These are phyloP conservation scores for Nomada ruficornis DNA, from an alignment of 2,888 invertebrate species.

Conservation along the genomic window DNA sequence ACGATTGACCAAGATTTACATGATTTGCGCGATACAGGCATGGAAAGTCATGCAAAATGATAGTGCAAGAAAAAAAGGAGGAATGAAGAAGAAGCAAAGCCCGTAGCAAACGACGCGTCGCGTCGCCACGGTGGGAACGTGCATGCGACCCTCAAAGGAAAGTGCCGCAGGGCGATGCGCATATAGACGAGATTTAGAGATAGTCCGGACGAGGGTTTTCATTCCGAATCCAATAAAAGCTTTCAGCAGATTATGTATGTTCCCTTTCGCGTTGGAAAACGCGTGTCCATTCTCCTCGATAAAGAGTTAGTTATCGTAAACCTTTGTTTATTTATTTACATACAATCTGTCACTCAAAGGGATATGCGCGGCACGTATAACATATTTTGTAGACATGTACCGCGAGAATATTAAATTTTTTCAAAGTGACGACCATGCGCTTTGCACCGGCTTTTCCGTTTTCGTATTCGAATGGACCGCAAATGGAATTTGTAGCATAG, in stretches of 20 bases:
- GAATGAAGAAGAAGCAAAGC: conserved; percentile 16
- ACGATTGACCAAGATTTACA: conserved; percentile 38
- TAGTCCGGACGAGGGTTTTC: conserved; percentile 62
- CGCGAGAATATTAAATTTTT: too few species aligned
- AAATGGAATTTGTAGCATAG: too few species aligned
- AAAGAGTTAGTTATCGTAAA: background rate
- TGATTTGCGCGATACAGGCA: conserved; percentile 15
- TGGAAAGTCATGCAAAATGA: conserved; percentile 4
- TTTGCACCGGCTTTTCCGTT: too few species aligned
- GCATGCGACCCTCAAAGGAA: conserved; percentile 70
- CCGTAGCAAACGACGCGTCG: background rate
- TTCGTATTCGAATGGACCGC: too few species aligned
- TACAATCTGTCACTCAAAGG: too few species aligned
- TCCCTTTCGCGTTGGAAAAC: conserved; percentile 41
- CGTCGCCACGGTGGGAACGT: conserved; percentile 66
- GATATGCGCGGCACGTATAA: too few species aligned
- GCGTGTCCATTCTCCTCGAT: conserved; percentile 8
- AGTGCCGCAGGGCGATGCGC: conserved; percentile 72
- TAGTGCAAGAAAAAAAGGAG: background rate
- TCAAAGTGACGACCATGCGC: too few species aligned
- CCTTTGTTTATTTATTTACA: too few species aligned
- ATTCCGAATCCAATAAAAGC: conserved; percentile 68
- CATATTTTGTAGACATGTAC: too few species aligned
- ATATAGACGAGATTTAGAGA: conserved; percentile 76
- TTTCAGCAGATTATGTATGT: conserved; percentile 67